Evolutionary conservation across 1,140 invertebrate species (phyloP), one percentile per base, ranked within the genome.

Genomic region (Leptinotarsa defecta): DNA sequence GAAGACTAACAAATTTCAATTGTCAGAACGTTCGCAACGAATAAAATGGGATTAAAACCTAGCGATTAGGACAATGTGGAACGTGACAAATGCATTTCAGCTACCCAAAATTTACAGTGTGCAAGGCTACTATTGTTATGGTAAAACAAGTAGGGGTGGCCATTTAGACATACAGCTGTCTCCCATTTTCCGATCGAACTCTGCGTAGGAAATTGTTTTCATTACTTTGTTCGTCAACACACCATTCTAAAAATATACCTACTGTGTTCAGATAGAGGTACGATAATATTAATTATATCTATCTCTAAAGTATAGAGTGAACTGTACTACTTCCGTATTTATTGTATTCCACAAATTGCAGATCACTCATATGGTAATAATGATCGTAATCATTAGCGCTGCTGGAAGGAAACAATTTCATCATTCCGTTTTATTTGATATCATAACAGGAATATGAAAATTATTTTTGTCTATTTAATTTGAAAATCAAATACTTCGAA

Each of bases 361-460:
- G 22, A 67, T 67, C 64, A 67, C 20, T 67, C 64, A 20, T 67
- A 67, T 67, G 64, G 20, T 67, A 67, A 67, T 67, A 67, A 67
- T 67, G 64, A 34, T 34, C 64, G 22, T 8, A 34, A 57, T 57
- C 52, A 57, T 57, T 15, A 19, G 52, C 52, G 52, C 17, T 43
- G 34, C 34, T 43, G 34, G 8, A 43, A 43, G 34, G 34, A 43
- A 43, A 43, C 8, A 11, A 43, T 43, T 43, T 43, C 8, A 43
- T 43, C 34, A 43, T 11, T 43, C 0, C 34, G 8, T 43, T 43
- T 43, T 43, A 43, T 43, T 43, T 43, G 34, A 43, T 43, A 43
- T 43, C 34, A 43, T 43, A 43, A 43, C 34, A 43, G 34, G 34
- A 43, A 43, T 43, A 43, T 43, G 34, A 43, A 43, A 11, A 43